A percentile compares a stretch with the other conserved stretches of the same genome.
Conservation (phyloP, 2,797 vertebrate genomes). For the Trachops cirrhosus region DNA sequence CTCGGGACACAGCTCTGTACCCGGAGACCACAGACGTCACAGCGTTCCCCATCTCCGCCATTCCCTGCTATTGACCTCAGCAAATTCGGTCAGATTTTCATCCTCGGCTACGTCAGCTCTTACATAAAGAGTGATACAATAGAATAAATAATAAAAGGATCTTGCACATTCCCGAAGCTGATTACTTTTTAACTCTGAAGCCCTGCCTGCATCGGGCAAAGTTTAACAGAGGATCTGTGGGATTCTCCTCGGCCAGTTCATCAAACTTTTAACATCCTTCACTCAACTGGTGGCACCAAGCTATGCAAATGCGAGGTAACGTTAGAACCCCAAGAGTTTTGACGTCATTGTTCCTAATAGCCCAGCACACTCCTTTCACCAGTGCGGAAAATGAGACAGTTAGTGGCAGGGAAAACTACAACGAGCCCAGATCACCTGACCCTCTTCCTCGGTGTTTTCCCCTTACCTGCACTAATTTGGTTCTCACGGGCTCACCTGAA, state of each 20-base stretch:
- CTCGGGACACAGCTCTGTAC: fast-evolving
- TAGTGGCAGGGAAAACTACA: background rate
- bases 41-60: background rate
- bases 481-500: background rate
- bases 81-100: background rate
- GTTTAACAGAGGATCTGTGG: background rate
- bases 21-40: background rate
- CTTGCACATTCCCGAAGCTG: background rate
- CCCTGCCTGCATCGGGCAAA: background rate
- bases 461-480: fast-evolving
- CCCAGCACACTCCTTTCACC: background rate
- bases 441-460: background rate
- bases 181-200: background rate
- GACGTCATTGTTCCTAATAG: background rate
- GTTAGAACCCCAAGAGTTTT: no score
- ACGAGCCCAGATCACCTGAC: background rate
- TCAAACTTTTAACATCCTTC: background rate
- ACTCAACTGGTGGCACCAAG: fast-evolving
- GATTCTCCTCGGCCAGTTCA: background rate
- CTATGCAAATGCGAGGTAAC: fast-evolving
- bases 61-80: no score
- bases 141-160: background rate
- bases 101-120: background rate
- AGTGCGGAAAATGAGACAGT: background rate
- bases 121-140: background rate